Percentiles rank a stretch among this genome's conserved stretches.
These are phyloP conservation scores for Nephrotoma appendiculata DNA, from an alignment of 2,888 invertebrate species.

Conservation along the genomic window DNA sequence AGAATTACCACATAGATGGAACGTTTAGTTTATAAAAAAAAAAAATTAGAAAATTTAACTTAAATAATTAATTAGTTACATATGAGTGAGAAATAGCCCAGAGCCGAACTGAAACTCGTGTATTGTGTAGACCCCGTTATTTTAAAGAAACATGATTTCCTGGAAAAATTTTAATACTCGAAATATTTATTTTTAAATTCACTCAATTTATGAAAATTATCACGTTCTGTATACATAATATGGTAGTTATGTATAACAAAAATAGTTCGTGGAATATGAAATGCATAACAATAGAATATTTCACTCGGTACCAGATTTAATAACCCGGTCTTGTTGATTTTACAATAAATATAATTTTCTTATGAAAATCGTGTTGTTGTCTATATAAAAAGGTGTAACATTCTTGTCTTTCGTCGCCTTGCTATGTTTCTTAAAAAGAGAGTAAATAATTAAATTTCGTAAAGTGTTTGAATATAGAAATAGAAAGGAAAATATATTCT, in stretches of 20 bases:
- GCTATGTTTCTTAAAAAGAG: neutral
- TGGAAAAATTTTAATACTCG: neutral
- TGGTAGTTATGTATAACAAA: neutral
- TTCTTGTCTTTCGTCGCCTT: neutral
- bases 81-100: neutral
- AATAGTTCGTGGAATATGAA: neutral
- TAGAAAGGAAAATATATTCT: neutral
- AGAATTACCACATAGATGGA: neutral
- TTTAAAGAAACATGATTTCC: neutral
- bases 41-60: neutral
- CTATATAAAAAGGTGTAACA: neutral
- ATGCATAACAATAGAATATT: neutral
- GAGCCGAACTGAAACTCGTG: neutral
- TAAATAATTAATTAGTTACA: neutral
- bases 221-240: neutral
- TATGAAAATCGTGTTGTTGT: neutral
- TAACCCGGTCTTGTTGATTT: neutral
- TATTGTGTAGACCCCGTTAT: neutral
- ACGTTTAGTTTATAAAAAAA: neutral
- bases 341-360: neutral
- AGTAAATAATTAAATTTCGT: neutral
- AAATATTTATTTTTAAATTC: neutral
- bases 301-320: neutral
- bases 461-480: neutral
- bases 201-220: neutral